Conservation (phyloP, 2,113 vertebrate species). For the Galemys pyrenaicus region DNA sequence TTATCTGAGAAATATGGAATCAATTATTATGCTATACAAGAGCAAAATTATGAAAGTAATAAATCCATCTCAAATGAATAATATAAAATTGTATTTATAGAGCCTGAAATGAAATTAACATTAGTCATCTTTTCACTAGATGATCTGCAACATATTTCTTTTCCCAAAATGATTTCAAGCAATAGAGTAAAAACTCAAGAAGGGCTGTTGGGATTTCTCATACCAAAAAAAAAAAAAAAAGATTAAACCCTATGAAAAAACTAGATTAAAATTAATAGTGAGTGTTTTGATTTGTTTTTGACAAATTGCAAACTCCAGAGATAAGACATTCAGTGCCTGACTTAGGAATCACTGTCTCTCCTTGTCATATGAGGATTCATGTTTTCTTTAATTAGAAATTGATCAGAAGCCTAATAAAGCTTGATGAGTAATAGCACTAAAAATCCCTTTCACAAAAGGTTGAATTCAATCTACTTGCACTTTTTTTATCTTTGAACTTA, state of each 20-base stretch:
- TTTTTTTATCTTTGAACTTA: slow-evolving; percentile 21
- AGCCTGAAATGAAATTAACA: slow-evolving; percentile 65
- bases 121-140: slow-evolving; percentile 59
- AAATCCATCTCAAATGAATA: slow-evolving; percentile 64
- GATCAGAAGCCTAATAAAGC: slow-evolving; percentile 74
- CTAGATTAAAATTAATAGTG: slow-evolving; percentile 27
- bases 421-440: slow-evolving; percentile 58
- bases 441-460: slow-evolving; percentile 36
- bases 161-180: slow-evolving; percentile 39
- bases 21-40: slow-evolving; percentile 58
- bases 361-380: slow-evolving; percentile 74
- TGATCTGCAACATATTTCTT: slow-evolving; percentile 49
- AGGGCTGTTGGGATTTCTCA: slow-evolving; percentile 34
- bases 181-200: slow-evolving; percentile 33
- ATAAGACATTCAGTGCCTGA: slow-evolving; percentile 2
- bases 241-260: not conserved
- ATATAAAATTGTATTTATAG: slow-evolving; percentile 71
- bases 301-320: slow-evolving; percentile 19
- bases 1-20: slow-evolving; percentile 65
- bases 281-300: slow-evolving; percentile 61
- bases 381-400: slow-evolving; percentile 78
- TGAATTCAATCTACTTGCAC: slow-evolving; percentile 6
- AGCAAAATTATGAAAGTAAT: slow-evolving; percentile 59
- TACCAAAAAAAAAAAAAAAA: not conserved
- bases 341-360: slow-evolving; percentile 65